A percentile compares a stretch with the other conserved stretches of the same genome.
These are phyloP conservation scores for Drosophila leontia DNA, from an alignment of 1,140 invertebrate genomes.

Conservation along the genomic window DNA sequence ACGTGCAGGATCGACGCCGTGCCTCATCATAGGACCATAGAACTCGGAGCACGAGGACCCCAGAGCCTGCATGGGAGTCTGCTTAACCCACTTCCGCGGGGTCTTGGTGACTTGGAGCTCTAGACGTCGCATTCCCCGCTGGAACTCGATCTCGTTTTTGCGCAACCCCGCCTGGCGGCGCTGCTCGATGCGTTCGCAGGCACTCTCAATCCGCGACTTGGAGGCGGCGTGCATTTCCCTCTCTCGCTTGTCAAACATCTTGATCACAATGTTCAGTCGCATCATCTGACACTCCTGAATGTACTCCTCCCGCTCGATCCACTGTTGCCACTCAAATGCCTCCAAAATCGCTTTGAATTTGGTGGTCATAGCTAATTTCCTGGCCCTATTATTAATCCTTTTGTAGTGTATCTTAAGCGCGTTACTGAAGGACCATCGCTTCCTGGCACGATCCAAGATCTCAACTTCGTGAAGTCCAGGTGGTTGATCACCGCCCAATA, in stretches of 20 bases:
- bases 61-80: constrained; percentile 85
- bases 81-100: constrained; percentile 62
- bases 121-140: constrained; percentile 76
- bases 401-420: constrained; percentile 61
- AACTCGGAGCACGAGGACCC: constrained; percentile 85
- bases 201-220: constrained; percentile 83
- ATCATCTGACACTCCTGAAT: constrained; percentile 87
- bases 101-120: constrained; percentile 46
- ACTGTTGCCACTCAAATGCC: constrained; percentile 84
- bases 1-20: constrained; percentile 86
- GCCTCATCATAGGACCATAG: constrained; percentile 86
- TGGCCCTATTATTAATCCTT: constrained; percentile 33
- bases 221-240: constrained; percentile 79
- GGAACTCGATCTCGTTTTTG: constrained; percentile 81
- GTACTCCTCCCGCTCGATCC: constrained; percentile 85
- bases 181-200: constrained; percentile 76
- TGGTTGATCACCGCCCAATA: constrained; percentile 56
- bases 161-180: constrained; percentile 82
- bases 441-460: constrained; percentile 74
- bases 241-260: constrained; percentile 83
- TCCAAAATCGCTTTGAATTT: constrained; percentile 60
- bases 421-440: constrained; percentile 77
- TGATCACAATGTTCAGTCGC: constrained; percentile 86
- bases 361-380: constrained; percentile 29
- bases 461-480: constrained; percentile 77